phyloP scores from a whole-genome alignment of 2,797 vertebrate genomes.

The Philypnodon macrostomus region DNA sequence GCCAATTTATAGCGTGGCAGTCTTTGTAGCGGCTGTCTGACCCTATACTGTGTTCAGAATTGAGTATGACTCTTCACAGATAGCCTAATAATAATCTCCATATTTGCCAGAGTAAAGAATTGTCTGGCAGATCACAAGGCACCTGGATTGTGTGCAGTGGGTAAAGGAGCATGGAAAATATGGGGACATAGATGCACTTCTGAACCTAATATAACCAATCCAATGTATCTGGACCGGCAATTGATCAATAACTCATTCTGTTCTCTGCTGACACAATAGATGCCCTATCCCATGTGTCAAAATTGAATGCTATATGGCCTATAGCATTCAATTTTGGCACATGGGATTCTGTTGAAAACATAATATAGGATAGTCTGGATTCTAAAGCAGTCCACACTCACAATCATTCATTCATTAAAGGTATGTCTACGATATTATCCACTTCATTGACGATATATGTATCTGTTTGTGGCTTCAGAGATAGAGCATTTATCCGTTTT shows the following conservation, averaged over 20 bases:
- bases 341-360: background rate
- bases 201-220: background rate
- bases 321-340: background rate
- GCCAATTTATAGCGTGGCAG: slow-evolving; percentile 4
- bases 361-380: no score
- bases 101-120: slow-evolving; percentile 3
- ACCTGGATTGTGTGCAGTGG: slow-evolving; percentile 7
- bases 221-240: background rate
- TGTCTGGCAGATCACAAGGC: slow-evolving; percentile 7
- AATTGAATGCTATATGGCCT: no score
- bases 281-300: no score
- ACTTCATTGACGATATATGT: no score
- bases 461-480: no score
- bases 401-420: no score
- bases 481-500: no score
- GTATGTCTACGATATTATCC: no score
- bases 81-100: slow-evolving; percentile 4
- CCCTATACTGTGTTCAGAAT: slow-evolving; percentile 8
- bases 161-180: background rate
- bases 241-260: background rate
- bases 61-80: slow-evolving; percentile 7
- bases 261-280: slow-evolving; percentile 6
- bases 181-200: background rate
- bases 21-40: background rate
- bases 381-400: no score